Evolutionary conservation across 2,113 vertebrate genomes (phyloP), one percentile per base, ranked within the genome.

Genomic region (Bambusicola thoracicus): DNA sequence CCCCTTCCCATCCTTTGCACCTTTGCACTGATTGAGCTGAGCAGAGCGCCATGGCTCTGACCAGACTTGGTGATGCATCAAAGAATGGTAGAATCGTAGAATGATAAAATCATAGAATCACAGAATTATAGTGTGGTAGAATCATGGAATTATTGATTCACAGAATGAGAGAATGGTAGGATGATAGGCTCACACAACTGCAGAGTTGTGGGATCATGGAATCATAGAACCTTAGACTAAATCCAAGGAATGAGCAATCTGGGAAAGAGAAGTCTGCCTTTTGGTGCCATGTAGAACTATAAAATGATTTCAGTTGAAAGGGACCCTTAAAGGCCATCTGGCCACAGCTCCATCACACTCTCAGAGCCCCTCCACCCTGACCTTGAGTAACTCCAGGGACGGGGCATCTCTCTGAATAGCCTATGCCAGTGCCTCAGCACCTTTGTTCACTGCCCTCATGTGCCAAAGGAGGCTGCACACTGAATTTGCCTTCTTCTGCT

Each of bases 401-500:
- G 9, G 17, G 25, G 15, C 51, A 53, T 53, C 51, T 30, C 27
- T 53, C 51, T 53, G 51, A 14, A 25, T 25, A 51, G 25, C 7
- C 49, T 15, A 25, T 53, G 27, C 51, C 51, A 53, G 51, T 53
- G 29, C 8, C 51, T 53, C 27, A 53, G 27, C 15, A 53, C 8
- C 51, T 53, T 17, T 53, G 27, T 29, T 22, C 40, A 30, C 0
- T 70, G 38, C 58, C 69, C 56, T 81, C 62, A 2, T 10, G 85
- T 56, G 85, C 38, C 48, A 25, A 77, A 46, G 56, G 65, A n/a
- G 4, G 43, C 8, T 90, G 56, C 43, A n/a, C 0, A 0, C 38
- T 75, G 87, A 82, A 79, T 73, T 91, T 87, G 67, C 48, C 75
- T 83, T 67, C 75, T 92, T 1, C 93, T 90, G 92, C 92, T 68